These are phyloP conservation scores for Caenorhabditis uteleia DNA, from an alignment of 2,888 invertebrate species.

Conservation along the genomic window DNA sequence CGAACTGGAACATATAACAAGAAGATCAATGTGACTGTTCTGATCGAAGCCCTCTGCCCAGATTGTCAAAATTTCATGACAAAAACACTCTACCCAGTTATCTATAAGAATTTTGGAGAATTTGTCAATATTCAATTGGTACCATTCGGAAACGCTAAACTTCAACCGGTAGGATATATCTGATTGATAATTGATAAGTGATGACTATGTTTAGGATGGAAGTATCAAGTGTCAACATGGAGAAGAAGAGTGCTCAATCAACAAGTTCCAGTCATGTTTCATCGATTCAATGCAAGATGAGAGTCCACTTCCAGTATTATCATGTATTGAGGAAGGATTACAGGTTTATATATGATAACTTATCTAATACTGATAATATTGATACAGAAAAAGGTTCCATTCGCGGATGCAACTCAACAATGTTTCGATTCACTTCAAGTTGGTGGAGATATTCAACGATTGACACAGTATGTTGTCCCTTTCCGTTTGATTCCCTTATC, in stretches of 20 bases:
- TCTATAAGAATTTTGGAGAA: constrained; percentile 53
- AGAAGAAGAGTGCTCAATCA: constrained; percentile 60
- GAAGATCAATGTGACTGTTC: constrained; percentile 53
- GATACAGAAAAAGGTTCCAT: constrained; percentile 33
- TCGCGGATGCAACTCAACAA: constrained; percentile 49
- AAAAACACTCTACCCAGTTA: constrained; percentile 49
- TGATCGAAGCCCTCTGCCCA: constrained; percentile 58
- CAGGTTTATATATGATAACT: constrained; percentile 3
- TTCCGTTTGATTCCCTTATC: background rate
- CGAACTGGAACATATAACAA: constrained; percentile 38
- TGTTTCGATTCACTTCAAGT: constrained; percentile 53
- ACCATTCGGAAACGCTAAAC: constrained; percentile 66
- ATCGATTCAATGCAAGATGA: constrained; percentile 53
- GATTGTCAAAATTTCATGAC: constrained; percentile 62
- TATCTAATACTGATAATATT: background rate
- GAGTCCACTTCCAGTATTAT: constrained; percentile 50
- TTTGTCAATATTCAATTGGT: constrained; percentile 64
- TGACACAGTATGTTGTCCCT: constrained; percentile 43
- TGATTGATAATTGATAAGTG: constrained; percentile 1
- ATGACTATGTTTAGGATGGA: constrained; percentile 42
- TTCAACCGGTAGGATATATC: background rate
- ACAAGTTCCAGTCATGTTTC: constrained; percentile 59
- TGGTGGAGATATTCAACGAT: constrained; percentile 44
- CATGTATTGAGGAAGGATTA: constrained; percentile 52
- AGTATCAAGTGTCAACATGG: constrained; percentile 64